These are phyloP conservation scores for Lasioglossum baleicum DNA, from an alignment of 1,140 invertebrate species.

Conservation along the genomic window DNA sequence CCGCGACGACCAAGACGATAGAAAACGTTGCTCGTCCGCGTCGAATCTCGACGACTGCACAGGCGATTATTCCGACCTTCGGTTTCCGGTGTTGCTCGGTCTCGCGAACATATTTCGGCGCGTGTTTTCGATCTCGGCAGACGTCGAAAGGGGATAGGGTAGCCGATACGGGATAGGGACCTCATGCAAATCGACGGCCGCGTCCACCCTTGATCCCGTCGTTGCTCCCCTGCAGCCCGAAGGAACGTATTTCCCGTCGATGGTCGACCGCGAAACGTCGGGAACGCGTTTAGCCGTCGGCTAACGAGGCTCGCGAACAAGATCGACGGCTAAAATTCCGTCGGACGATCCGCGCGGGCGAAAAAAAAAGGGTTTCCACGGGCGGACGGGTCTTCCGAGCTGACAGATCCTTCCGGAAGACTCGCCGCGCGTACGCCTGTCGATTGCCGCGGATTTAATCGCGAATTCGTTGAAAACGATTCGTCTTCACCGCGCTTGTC, in stretches of 20 bases:
- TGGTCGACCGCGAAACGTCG: neutral
- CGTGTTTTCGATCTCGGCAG: neutral
- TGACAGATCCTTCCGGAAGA: slow-evolving; percentile 45
- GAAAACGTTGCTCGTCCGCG: slow-evolving; percentile 36
- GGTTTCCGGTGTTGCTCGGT: neutral
- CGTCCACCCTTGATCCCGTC: neutral
- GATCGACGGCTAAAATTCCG: slow-evolving; percentile 31
- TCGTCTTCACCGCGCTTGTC: neutral
- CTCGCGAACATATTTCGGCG: neutral
- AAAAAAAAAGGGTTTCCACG: slow-evolving; percentile 45
- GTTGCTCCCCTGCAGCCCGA: too few species aligned
- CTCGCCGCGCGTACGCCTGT: slow-evolving; percentile 27
- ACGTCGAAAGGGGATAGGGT: neutral
- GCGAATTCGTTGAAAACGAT: slow-evolving; percentile 42
- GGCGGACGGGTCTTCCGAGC: slow-evolving; percentile 36
- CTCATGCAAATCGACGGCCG: slow-evolving; percentile 13
- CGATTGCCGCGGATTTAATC: slow-evolving; percentile 42
- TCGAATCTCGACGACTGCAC: slow-evolving; percentile 72
- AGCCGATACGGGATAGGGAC: neutral
- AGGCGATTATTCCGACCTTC: slow-evolving; percentile 35
- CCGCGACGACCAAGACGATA: slow-evolving; percentile 20
- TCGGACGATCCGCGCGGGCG: neutral
- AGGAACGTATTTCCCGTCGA: slow-evolving; percentile 16
- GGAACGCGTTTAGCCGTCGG: slow-evolving; percentile 44
- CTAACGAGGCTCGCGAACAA: slow-evolving; percentile 8